Evolutionary conservation across 2,113 vertebrate genomes (phyloP).

Genomic region (Hyperopisus bebe): DNA sequence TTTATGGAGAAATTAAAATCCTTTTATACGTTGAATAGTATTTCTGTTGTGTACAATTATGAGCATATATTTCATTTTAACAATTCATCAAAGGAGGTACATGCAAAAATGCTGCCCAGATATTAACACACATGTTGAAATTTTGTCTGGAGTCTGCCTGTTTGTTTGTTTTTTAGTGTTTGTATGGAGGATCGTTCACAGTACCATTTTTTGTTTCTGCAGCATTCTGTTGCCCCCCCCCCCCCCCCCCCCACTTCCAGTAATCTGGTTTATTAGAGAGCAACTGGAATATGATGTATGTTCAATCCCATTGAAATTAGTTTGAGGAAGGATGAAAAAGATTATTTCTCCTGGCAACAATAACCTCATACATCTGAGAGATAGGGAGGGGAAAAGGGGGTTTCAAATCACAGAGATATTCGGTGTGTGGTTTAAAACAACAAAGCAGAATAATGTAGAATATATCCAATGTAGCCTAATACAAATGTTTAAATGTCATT

Average conservation of each 20-base stretch:
- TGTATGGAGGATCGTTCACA: background rate
- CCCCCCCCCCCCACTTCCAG: background rate
- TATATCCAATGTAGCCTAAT: background rate
- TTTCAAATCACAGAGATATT: background rate
- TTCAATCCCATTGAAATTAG: constrained; percentile 42
- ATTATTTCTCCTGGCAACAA: constrained; percentile 47
- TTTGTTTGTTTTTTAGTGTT: background rate
- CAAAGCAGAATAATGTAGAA: background rate
- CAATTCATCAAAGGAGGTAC: background rate
- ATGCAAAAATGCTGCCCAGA: background rate
- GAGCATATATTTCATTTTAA: background rate
- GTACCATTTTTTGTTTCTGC: constrained; percentile 20
- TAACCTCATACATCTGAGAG: constrained; percentile 44
- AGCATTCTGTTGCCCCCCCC: constrained; percentile 33
- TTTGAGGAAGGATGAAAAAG: constrained; percentile 43
- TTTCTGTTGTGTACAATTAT: background rate
- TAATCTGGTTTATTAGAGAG: constrained; percentile 49
- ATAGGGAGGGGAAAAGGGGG: background rate
- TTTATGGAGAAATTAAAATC: background rate
- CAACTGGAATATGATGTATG: constrained; percentile 40
- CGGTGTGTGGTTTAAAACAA: background rate
- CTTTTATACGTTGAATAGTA: background rate
- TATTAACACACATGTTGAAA: background rate
- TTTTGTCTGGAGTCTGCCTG: background rate
- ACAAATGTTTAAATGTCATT: background rate